Evolutionary conservation across 2,797 vertebrate genomes (phyloP).

Genomic region (Xerus rutilus): DNA sequence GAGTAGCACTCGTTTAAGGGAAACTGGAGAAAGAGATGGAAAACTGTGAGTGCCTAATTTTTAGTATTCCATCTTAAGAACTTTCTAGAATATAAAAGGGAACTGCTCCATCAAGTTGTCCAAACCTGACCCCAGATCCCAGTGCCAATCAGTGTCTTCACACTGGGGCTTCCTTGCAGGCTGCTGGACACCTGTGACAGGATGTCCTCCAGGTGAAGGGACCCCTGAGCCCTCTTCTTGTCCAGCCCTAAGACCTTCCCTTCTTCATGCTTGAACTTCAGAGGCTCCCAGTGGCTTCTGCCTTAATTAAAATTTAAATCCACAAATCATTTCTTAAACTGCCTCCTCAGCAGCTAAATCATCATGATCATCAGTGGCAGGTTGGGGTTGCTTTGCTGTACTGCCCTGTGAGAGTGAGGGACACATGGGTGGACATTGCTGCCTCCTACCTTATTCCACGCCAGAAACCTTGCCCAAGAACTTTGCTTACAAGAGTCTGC

Average conservation of each 20-base stretch:
- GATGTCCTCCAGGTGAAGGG: slow-evolving; percentile 61
- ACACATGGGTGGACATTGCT: neutral
- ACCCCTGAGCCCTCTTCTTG: slow-evolving; percentile 77
- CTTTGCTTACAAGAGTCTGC: neutral
- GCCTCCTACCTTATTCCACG: slow-evolving; percentile 56
- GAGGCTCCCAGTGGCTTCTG: slow-evolving; percentile 80
- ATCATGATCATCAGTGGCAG: slow-evolving; percentile 80
- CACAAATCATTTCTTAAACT: slow-evolving; percentile 87
- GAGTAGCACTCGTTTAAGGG: neutral
- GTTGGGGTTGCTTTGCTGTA: slow-evolving; percentile 78
- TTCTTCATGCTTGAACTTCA: slow-evolving; percentile 81
- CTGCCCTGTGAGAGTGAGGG: slow-evolving; percentile 72
- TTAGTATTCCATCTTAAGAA: slow-evolving; percentile 1
- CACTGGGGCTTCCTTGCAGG: neutral
- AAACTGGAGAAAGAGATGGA: slow-evolving; percentile 17
- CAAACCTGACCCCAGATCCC: neutral
- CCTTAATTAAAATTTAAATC: slow-evolving; percentile 89
- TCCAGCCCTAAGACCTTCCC: slow-evolving; percentile 76
- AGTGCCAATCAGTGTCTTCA: neutral
- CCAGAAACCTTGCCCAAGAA: slow-evolving; percentile 31
- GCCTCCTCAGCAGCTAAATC: slow-evolving; percentile 85
- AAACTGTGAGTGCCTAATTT: slow-evolving; percentile 12
- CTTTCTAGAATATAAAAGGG: neutral
- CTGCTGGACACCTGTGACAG: slow-evolving; percentile 62
- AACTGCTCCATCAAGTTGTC: neutral